Percentiles rank a stretch among this genome's conserved stretches.
Conservation (phyloP, 2,113 vertebrate genomes). For the Anolis sagrei region DNA sequence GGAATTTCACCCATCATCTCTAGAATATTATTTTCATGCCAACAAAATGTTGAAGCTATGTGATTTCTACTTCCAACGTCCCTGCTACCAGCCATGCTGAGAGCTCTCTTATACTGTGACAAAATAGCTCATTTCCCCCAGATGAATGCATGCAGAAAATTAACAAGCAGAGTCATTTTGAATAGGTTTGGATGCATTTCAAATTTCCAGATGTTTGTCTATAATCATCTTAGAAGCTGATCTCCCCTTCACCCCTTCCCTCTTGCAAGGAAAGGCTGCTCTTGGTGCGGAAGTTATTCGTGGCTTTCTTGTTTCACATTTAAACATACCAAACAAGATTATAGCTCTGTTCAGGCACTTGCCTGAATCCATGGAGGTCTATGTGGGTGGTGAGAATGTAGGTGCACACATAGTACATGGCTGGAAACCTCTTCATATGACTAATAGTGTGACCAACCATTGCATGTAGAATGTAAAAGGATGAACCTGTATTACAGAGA, state of each 20-base stretch:
- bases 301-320: background rate
- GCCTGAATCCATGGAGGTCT: no score
- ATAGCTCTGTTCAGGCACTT: background rate
- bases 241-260: background rate
- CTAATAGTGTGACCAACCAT: no score
- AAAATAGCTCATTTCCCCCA: slow-evolving; percentile 8
- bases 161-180: slow-evolving; percentile 11
- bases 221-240: slow-evolving; percentile 15
- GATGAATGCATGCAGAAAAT: slow-evolving; percentile 13
- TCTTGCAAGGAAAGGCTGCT: background rate
- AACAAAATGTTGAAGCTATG: background rate
- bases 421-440: no score
- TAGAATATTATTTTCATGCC: background rate
- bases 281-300: no score
- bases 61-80: background rate
- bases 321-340: background rate
- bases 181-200: slow-evolving; percentile 21
- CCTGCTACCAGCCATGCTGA: slow-evolving; percentile 5
- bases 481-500: no score
- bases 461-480: no score
- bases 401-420: no score
- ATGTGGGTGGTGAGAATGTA: no score
- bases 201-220: slow-evolving; percentile 29
- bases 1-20: background rate
- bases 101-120: background rate